Base-by-base conservation (phyloP, 2,797 vertebrate genomes). In the Mormyrops boulengeri region DNA sequence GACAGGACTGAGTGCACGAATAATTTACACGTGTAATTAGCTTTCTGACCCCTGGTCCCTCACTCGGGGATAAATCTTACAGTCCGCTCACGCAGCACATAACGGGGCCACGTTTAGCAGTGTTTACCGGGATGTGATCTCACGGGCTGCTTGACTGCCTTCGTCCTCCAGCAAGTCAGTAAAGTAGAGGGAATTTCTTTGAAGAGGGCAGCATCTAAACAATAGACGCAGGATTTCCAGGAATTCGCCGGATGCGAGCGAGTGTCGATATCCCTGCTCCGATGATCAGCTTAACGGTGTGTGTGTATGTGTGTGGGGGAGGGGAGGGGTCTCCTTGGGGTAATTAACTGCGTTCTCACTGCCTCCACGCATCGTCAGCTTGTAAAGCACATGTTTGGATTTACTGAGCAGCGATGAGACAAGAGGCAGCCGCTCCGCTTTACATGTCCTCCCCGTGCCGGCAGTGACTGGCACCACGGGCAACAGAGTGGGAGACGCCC, bases 381-480 rank as follows among this genome's bases (percentile, higher is more conserved):
- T 87, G 53, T 22, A 77, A 85, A 66, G 47, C 44, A 8, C 53
- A 84, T 84, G 88, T 62, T 41, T 82, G 88, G 89, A 88, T 41
- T 90, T 47, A 80, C 30, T 30, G 57, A 88, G 41, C 53, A 66
- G 73, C 85, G 0, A 50, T 34, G 38, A 26, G 87, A 44, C n/a
- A 11, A 22, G 85, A 17, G 84, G 86, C 60, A 52, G 53, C 14
- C 22, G 8, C n/a, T 34, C 62, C 1, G 4, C 47, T 49, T 4
- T 22, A 22, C 8, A 50, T 57, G 38, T 77, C 82, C 14, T 38
- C 12, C 38, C 69, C 22, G 80, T 73, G 47, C 77, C 30, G 9
- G 30, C 53, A 53, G 11, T 9, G 12, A 49, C 47, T 12, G 9
- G 7, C 26, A 69, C 6, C 6, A 0, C 53, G 34, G 5, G 19